Evolutionary conservation across 2,888 invertebrate genomes (phyloP), one percentile per base, ranked within the genome.

Genomic region (Drosophila anomalata): DNA sequence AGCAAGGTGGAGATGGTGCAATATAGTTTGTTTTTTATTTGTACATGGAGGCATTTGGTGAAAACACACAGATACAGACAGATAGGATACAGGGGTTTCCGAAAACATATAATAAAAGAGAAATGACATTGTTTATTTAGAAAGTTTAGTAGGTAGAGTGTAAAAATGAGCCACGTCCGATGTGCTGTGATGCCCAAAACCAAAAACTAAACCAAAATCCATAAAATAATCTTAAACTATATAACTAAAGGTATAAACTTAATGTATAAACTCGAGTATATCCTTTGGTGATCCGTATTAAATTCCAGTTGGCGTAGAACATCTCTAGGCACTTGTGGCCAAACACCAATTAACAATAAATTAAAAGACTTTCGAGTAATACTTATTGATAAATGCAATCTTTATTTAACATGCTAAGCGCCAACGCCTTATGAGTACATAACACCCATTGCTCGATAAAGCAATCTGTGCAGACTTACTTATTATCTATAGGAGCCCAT

Each of bases 31-130:
- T 3, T 9, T 63, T 44, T 22, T 42, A 17, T 17, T 42, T 42
- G 9, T 50, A 51, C 44, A 62, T 22, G 47, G 24, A 33, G 55
- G 56, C 22, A 68, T 54, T 66, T 69, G 50, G 44, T 50, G 68
- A 79, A 58, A 58, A 81, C 73, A 81, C 62, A 74, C 36, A 66
- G 48, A 68, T 33, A 62, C 51, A 56, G 12, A 73, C 46, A 69
- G 26, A 71, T 52, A 68, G 58, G 73, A 47, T 50, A 55, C 59
- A 76, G 70, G 67, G 67, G 55, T 66, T 57, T 56, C 52, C 47
- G 50, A 58, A 60, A 58, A 86, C 79, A 88, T 86, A 85, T 69
- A 81, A 87, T 65, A 82, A 70, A 73, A 87, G 58, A 82, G 29
- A 72, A 76, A 72, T 70, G 48, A 75, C 58, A 57, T 68, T 58